Evolutionary conservation across 2,888 invertebrate species (phyloP).

Genomic region (Orthonychiurus folsomi): DNA sequence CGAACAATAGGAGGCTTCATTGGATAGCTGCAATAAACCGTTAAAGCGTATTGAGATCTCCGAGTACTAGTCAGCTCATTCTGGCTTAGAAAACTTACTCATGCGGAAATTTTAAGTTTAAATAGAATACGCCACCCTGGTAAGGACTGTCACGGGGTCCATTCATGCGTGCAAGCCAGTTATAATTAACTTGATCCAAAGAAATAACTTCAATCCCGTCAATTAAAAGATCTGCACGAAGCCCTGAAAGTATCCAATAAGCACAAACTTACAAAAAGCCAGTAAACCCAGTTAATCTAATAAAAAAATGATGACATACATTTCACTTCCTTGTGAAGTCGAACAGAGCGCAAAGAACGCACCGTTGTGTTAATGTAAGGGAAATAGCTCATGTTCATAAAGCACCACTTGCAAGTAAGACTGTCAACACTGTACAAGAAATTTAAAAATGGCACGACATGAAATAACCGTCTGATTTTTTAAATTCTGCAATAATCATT

Average conservation of each 20-base stretch:
- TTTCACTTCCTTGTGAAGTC: constrained; percentile 38
- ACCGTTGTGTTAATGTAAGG: constrained; percentile 20
- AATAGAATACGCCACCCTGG: constrained; percentile 84
- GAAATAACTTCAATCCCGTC: constrained; percentile 78
- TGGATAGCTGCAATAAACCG: constrained; percentile 60
- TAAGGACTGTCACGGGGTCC: constrained; percentile 89
- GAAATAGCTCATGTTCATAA: constrained; percentile 44
- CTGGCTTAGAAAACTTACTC: constrained; percentile 52
- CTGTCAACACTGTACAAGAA: constrained; percentile 59
- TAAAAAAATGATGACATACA: constrained; percentile 21
- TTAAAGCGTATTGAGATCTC: neutral
- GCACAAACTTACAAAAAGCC: neutral
- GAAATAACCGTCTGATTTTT: constrained; percentile 7
- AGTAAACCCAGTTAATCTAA: neutral
- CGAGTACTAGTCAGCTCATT: neutral
- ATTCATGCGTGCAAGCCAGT: constrained; percentile 88
- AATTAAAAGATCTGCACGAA: neutral
- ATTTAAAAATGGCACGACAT: neutral
- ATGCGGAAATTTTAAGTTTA: constrained; percentile 80
- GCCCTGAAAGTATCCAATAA: neutral
- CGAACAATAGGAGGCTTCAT: constrained; percentile 84
- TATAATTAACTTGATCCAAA: constrained; percentile 68
- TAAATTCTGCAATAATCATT: constrained; percentile 8
- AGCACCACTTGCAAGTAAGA: constrained; percentile 75
- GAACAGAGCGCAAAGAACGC: constrained; percentile 30